A percentile compares a stretch with the other conserved stretches of the same genome.
These are phyloP conservation scores for Laticauda laticaudata DNA, from an alignment of 2,113 vertebrate species.

Conservation along the genomic window DNA sequence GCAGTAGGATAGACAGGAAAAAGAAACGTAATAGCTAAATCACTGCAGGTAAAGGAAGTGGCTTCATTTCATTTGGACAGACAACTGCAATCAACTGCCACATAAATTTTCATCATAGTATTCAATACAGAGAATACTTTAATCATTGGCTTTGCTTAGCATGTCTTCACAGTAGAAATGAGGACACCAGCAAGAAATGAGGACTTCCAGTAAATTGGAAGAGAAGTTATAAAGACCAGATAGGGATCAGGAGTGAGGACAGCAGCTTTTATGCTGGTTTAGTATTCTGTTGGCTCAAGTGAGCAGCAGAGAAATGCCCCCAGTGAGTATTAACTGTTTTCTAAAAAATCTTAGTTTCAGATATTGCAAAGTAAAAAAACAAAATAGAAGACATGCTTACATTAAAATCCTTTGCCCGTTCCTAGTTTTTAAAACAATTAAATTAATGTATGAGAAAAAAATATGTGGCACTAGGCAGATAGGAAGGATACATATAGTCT, in stretches of 20 bases:
- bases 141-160: background rate
- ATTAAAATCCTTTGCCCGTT: background rate
- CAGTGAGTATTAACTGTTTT: background rate
- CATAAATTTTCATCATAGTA: background rate
- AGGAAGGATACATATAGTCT: background rate
- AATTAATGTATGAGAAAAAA: constrained; percentile 4
- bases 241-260: background rate
- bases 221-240: background rate
- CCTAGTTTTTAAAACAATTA: background rate
- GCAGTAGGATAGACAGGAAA: background rate
- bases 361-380: background rate
- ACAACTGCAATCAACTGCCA: background rate
- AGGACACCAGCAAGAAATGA: background rate
- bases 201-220: background rate
- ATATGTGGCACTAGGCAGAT: background rate
- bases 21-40: background rate
- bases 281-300: background rate
- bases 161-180: background rate
- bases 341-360: background rate
- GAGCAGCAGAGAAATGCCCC: background rate
- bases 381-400: background rate
- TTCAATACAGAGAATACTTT: background rate
- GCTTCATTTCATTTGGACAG: background rate
- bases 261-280: background rate
- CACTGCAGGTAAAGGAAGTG: background rate